Base-by-base conservation (phyloP, 2,888 invertebrate species). In the Lasioglossum figueresi region DNA sequence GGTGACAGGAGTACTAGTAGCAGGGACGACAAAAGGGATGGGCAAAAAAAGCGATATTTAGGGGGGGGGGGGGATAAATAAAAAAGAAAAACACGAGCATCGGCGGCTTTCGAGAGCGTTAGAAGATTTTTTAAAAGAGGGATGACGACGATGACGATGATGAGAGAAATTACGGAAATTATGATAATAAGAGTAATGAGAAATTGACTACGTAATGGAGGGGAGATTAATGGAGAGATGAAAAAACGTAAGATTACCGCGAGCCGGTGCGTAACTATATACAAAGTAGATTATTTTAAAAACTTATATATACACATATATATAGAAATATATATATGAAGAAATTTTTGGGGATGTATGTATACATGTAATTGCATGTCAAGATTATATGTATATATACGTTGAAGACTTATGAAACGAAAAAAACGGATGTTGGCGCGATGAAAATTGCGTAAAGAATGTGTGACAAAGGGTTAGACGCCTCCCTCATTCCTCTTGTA, bases 201-300 rank as follows among this genome's bases (percentile, higher is more conserved):
- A 68, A 73, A 84, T 72, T 66, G n/a, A 63, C n/a, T 56, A 76
- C 37, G 76, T 59, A 48, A 75, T 16, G 37, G 34, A 14, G 45
- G 80, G 59, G 72, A 83, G 82, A 89, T 84, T 89, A 87, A 77
- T 70, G 76, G 83, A 85, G 83, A 75, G 31, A 63, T 56, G 34
- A 63, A 31, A 63, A 63, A 70, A 82, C 73, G 74, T 68, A 79
- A 79, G 81, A 83, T 72, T 75, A 82, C 80, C 81, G 77, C 70
- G 89, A 91, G 93, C 92, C 92, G 92, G 91, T 91, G 93, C 93
- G 91, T 93, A 86, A 89, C 76, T 92, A 88, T 92, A 88, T 91
- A 79, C 59, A 84, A 89, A 89, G 89, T 92, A 92, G 89, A 91
- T 91, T 93, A 92, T 92, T 92, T 90, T 81, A 88, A 88, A 87